Base-by-base conservation (phyloP, 2,113 vertebrate genomes). In the Chiloscyllium plagiosum region DNA sequence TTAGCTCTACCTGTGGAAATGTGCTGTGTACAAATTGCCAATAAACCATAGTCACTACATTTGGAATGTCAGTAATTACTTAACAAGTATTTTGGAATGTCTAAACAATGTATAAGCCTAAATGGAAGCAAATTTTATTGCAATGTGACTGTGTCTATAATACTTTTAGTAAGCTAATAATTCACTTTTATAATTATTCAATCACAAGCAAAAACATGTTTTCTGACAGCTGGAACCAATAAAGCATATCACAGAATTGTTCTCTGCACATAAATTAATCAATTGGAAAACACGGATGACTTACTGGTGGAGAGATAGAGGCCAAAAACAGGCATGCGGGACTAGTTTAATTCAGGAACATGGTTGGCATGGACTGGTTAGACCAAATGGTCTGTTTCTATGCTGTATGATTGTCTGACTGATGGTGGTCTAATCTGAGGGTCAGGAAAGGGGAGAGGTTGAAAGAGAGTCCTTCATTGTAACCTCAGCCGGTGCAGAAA, bases 191-290 rank as follows among this genome's bases (percentile, higher is more conserved):
- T 92, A 66, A 37, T 92, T 20, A 66, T 92, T 33, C 61, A 66
- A 66, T 92, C 29, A 92, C 33, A 20, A n/a, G 19, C 61, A 2
- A 19, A 5, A 17, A 37, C 15, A 42, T 42, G 17, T 42, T 83
- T 83, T 83, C n/a, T 83, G n/a, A 92, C 15, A 66, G 61, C 56
- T 92, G 89, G 89, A n/a, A 66, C 15, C 66, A 89, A 89, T 89
- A 89, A 1, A 7, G 24, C 56, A 17, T 61, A 65, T 61, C 29
- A 61, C 56, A 61, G 56, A 61, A 61, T 61, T 61, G 56, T 12
- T 61, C 56, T 61, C 56, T 61, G 56, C 56, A 61, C 0, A 12
- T 61, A 61, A 61, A 61, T 61, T 61, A 61, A 61, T 61, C 56
- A 61, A 61, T 61, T 61, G 56, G 56, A 61, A 61, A 61, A 61